phyloP scores from a whole-genome alignment of 2,888 invertebrate genomes.

The Apodemia zela region DNA sequence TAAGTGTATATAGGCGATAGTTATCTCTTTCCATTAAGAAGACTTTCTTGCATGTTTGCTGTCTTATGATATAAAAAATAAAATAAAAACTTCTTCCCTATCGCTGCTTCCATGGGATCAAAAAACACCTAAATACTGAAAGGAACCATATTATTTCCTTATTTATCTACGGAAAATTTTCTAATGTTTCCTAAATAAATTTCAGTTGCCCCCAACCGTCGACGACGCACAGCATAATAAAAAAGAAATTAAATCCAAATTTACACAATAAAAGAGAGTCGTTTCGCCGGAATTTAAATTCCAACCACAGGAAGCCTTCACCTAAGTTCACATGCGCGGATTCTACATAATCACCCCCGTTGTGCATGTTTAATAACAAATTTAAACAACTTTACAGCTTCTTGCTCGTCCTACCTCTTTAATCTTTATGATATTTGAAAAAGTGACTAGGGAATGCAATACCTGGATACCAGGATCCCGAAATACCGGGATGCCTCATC shows the following conservation, averaged over 20 bases:
- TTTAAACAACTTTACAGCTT: no score
- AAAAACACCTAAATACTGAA: neutral
- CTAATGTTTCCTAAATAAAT: neutral
- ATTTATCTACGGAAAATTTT: neutral
- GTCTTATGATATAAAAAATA: no score
- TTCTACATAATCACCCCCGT: neutral
- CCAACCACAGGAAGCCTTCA: neutral
- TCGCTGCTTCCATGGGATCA: neutral
- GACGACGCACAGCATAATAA: neutral
- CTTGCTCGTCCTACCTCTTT: no score
- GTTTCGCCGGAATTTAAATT: slow-evolving; percentile 16
- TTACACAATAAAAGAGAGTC: slow-evolving; percentile 33
- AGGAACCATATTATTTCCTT: neutral
- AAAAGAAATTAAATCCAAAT: slow-evolving; percentile 21
- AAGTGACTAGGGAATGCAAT: no score
- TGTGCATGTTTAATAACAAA: no score
- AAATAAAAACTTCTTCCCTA: no score
- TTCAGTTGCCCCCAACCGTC: neutral
- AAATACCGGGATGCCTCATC: no score
- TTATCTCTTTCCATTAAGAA: no score
- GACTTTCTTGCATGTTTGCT: no score
- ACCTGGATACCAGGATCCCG: no score
- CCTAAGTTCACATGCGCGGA: neutral
- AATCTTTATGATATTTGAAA: no score
- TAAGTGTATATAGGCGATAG: no score